Conservation (phyloP, 2,113 vertebrate genomes). For the Hirundichthys speculiger region DNA sequence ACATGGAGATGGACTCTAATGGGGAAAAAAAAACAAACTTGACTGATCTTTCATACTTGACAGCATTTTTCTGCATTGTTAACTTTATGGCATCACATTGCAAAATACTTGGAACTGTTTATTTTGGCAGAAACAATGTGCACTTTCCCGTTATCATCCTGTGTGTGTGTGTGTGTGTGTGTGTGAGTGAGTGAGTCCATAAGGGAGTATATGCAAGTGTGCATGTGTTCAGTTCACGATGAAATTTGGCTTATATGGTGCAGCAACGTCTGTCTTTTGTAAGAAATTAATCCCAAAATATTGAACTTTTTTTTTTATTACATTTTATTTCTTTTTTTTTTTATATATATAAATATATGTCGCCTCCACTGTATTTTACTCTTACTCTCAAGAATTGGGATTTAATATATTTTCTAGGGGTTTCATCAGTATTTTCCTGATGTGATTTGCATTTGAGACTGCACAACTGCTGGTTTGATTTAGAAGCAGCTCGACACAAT, state of each 20-base stretch:
- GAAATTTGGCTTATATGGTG: conserved; percentile 60
- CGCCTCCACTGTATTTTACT: conserved; percentile 74
- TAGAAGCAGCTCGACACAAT: conserved; percentile 27
- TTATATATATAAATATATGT: conserved; percentile 31
- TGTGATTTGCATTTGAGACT: conserved; percentile 53
- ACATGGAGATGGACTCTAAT: conserved; percentile 71
- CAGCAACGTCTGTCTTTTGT: conserved; percentile 65
- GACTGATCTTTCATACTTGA: conserved; percentile 82
- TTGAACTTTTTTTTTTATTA: conserved; percentile 35
- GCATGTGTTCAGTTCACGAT: conserved; percentile 35
- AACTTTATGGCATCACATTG: conserved; percentile 61
- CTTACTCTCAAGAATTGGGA: conserved; percentile 59
- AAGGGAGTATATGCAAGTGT: conserved; percentile 6
- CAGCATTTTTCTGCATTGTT: conserved; percentile 72
- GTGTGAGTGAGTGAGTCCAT: conserved; percentile 16
- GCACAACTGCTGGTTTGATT: conserved; percentile 54
- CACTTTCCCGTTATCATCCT: conserved; percentile 72
- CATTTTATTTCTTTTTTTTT: conserved; percentile 11
- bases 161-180: conserved; percentile 9
- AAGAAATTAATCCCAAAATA: conserved; percentile 54
- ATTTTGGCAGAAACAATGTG: conserved; percentile 69
- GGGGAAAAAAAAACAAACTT: conserved; percentile 60
- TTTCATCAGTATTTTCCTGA: conserved; percentile 53
- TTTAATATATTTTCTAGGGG: conserved; percentile 62
- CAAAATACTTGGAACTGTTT: conserved; percentile 44